Evolutionary conservation across 1,140 invertebrate genomes (phyloP), one percentile per base, ranked within the genome.

Genomic region (Microplitis mediator): DNA sequence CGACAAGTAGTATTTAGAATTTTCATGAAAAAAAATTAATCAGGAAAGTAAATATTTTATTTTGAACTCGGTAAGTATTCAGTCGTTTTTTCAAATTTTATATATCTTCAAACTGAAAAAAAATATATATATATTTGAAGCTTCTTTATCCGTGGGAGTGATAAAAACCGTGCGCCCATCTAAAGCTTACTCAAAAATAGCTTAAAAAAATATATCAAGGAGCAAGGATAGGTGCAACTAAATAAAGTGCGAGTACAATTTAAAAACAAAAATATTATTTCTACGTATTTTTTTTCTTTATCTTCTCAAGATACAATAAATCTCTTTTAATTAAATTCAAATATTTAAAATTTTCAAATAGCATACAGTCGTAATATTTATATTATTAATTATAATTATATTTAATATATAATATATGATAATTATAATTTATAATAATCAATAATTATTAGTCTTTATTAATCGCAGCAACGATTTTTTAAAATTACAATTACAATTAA

Each of bases 211-310:
- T 23, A 51, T 31, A 4, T 14, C 45, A 34, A 14, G 13, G 13
- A 16, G 9, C 2, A 16, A 14, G 13, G 14, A 14, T 54, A 16
- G 77, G 74, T 77, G 75, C 74, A 76, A 73, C 67, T 56, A 77
- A 74, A 56, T 36, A 50, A 69, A 73, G 75, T 75, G 72, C 68
- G 66, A 34, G 16, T 5, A 77, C 74, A 78, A 80, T 80, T 81
- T 81, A 78, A 77, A 81, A 82, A 82, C 72, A 77, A 82, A 82
- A 80, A 82, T 82, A 83, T 82, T 81, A 82, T 81, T 82, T 63
- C 70, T 76, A 77, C 76, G 69, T 72, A 69, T 77, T 45, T 78
- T 67, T 70, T 73, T 74, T 39, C 23, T 23, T 74, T 65, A 76
- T 60, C 63, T 62, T 61, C 71, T 36, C 66, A 61, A 76, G 70